Conservation (phyloP, 92 coral and sea anemone species). For the Galaxea fascicularis region DNA sequence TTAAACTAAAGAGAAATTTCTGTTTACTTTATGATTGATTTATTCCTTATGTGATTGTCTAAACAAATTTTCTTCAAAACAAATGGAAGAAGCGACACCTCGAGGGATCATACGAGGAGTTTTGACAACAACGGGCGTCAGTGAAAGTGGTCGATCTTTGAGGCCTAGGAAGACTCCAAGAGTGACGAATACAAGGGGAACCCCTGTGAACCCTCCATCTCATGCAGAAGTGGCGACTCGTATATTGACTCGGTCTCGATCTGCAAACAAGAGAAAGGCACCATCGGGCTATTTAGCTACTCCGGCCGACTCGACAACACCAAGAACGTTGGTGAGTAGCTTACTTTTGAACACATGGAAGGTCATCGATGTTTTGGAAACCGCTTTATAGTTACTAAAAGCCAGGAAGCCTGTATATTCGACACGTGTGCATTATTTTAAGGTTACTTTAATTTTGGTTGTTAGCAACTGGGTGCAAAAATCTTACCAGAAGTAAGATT, state of each 20-base stretch:
- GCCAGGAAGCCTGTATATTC: too few species aligned
- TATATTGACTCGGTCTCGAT: constrained; percentile 53
- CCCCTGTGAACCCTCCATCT: constrained; percentile 39
- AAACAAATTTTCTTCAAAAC: not conserved
- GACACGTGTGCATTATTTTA: too few species aligned
- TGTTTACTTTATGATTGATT: not conserved
- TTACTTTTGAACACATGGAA: not conserved
- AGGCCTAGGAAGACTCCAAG: constrained; percentile 43
- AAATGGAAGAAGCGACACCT: constrained; percentile 66
- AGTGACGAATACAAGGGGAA: constrained; percentile 7
- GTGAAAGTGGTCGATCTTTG: constrained; percentile 38
- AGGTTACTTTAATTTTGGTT: too few species aligned
- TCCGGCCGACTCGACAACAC: constrained; percentile 73
- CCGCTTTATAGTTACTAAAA: too few species aligned
- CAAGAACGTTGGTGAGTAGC: constrained; percentile 78
- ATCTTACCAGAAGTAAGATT: too few species aligned
- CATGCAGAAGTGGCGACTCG: constrained; percentile 55
- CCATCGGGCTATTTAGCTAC: constrained; percentile 26
- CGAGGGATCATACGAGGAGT: constrained; percentile 78
- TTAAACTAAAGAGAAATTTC: not conserved
- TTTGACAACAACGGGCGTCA: constrained; percentile 43
- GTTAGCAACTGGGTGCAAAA: too few species aligned
- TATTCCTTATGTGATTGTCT: not conserved
- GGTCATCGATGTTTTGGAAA: too few species aligned
- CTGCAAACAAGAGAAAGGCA: constrained; percentile 53